Evolutionary conservation across 2,113 vertebrate species (phyloP), one percentile per base, ranked within the genome.

Genomic region (Phrynocephalus versicolor): DNA sequence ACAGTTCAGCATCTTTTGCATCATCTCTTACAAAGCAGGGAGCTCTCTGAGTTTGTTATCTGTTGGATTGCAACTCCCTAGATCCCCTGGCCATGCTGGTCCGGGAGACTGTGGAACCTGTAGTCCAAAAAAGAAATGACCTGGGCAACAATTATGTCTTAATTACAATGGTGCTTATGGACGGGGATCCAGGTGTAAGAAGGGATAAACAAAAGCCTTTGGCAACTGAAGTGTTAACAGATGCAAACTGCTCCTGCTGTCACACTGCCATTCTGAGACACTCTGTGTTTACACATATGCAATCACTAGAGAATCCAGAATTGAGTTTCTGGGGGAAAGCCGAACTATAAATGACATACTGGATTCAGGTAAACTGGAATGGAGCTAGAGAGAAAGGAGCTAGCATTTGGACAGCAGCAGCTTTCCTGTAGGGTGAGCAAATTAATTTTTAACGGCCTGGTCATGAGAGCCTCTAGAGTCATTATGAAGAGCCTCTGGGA

Each of bases 221-320:
- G 83, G 83, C 83, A 84, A 69, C 51, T 37, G 60, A 86, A 89
- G 91, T 84, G 89, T 91, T 91, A 93, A 89, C 64, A 69, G 55
- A 27, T 88, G 67, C 78, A 76, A 41, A 88, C 74, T 80, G 84
- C 73, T 39, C 0, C 6, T 85, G 82, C 82, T 89, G 62, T 89
- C 87, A 85, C 79, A 78, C 14, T 83, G 84, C 88, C 86, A 81
- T 79, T 81, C 83, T 81, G 87, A 92, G 90, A 73, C 78, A 90
- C 76, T 37, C 45, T 33, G 88, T 94, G 92, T 94, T 94, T 93
- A 94, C 88, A 93, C 88, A 82, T 86, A 73, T 57, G 62, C 82
- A 91, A 71, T 90, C 86, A 64, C 87, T 76, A 33, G 83, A 87
- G 85, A 93, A 82, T 85, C 86, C 80, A 83, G 85, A 92, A 93